These are phyloP conservation scores for Eulemur coronatus DNA, from an alignment of 2,797 vertebrate species.

Conservation along the genomic window DNA sequence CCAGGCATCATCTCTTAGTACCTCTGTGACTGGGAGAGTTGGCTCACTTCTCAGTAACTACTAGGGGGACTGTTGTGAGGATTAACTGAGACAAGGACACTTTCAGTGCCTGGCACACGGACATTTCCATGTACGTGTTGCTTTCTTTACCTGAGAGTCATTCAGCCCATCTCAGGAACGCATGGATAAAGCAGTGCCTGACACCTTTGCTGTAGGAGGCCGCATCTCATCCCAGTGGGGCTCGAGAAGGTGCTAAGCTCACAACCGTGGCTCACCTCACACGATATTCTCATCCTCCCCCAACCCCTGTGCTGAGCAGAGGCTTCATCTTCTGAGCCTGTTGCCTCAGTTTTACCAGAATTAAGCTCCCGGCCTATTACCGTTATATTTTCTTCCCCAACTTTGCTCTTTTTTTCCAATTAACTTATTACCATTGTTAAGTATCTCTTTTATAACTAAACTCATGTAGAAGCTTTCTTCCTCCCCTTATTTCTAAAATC, in stretches of 20 bases:
- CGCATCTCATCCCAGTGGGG: fast-evolving
- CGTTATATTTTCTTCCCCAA: background rate
- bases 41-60: background rate
- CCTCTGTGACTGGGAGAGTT: background rate
- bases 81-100: background rate
- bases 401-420: background rate
- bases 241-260: background rate
- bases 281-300: background rate
- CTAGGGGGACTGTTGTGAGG: background rate
- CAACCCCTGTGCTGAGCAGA: background rate
- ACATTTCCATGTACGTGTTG: background rate
- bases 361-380: background rate
- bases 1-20: background rate
- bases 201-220: background rate
- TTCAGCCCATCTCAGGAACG: background rate
- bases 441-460: background rate
- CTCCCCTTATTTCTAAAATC: background rate
- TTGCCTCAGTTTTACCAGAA: background rate
- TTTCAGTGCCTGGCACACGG: background rate
- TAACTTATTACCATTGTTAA: background rate
- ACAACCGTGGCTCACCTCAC: fast-evolving
- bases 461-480: background rate
- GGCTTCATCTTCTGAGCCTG: background rate
- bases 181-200: fast-evolving
- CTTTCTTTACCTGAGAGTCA: background rate